phyloP scores from a whole-genome alignment of 2,888 invertebrate genomes.

The Plagodis dolabraria region DNA sequence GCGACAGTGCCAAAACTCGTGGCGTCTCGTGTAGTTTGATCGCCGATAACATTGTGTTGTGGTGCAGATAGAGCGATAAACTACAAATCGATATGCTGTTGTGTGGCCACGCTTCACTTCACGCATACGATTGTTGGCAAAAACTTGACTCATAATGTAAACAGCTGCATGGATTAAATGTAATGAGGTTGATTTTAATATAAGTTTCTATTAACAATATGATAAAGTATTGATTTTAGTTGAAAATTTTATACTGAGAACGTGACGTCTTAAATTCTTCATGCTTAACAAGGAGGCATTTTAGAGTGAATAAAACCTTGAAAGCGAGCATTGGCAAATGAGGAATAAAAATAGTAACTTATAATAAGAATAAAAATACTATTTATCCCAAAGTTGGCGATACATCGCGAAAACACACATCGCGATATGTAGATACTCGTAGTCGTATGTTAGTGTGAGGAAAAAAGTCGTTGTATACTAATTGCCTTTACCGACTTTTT shows the following conservation, averaged over 20 bases:
- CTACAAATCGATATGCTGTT: constrained; percentile 42
- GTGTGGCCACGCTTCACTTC: constrained; percentile 42
- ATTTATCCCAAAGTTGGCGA: no score
- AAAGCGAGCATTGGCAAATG: no score
- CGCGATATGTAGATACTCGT: no score
- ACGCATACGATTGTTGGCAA: constrained; percentile 33
- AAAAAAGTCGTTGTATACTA: no score
- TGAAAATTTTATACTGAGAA: neutral
- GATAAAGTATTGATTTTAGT: neutral
- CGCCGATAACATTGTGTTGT: constrained; percentile 62
- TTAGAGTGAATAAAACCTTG: no score
- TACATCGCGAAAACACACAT: no score
- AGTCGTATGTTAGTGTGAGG: no score
- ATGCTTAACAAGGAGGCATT: no score
- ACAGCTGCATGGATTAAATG: constrained; percentile 7
- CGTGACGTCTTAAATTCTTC: no score
- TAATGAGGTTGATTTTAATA: constrained; percentile 7
- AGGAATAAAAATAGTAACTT: no score
- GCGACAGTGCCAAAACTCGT: constrained; percentile 37
- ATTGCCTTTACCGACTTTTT: no score
- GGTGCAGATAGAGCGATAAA: constrained; percentile 58
- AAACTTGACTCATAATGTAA: constrained; percentile 21
- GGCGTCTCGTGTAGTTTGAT: constrained; percentile 42
- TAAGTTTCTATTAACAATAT: constrained; percentile 4
- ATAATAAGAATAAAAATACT: no score